Percentiles rank a stretch among this genome's conserved stretches.
Conservation (phyloP, 2,113 vertebrate genomes). For the Mugil cephalus region DNA sequence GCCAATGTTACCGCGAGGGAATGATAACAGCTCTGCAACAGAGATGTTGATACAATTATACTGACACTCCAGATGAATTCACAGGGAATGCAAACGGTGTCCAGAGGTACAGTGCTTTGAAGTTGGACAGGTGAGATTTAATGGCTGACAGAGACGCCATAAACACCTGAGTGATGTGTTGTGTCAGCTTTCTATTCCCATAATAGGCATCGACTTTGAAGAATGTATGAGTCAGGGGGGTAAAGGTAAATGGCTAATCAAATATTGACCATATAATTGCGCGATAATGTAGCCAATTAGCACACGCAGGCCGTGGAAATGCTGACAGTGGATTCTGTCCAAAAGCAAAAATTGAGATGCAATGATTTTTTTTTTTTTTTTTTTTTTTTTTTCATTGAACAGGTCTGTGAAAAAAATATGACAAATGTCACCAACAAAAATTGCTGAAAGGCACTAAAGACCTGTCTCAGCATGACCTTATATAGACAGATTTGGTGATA, state of each 20-base stretch:
- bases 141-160: slow-evolving; percentile 17
- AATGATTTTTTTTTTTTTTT: background rate
- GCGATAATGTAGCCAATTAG: slow-evolving; percentile 24
- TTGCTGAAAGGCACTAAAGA: background rate
- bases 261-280: slow-evolving; percentile 38
- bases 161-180: slow-evolving; percentile 34
- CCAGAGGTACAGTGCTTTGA: slow-evolving; percentile 22
- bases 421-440: background rate
- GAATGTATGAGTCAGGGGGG: slow-evolving; percentile 29
- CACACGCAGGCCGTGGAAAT: background rate
- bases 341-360: slow-evolving; percentile 5
- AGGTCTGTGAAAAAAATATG: background rate
- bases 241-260: slow-evolving; percentile 29
- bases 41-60: slow-evolving; percentile 56
- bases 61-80: slow-evolving; percentile 47
- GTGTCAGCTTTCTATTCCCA: slow-evolving; percentile 33
- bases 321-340: slow-evolving; percentile 11
- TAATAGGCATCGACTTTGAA: slow-evolving; percentile 49
- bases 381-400: background rate
- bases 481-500: no score
- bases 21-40: slow-evolving; percentile 46
- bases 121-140: slow-evolving; percentile 30
- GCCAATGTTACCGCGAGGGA: slow-evolving; percentile 45
- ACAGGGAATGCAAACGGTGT: slow-evolving; percentile 9
- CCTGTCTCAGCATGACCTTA: background rate